These are phyloP conservation scores for Mus pahari DNA, from an alignment of 2,113 vertebrate species.

Conservation along the genomic window DNA sequence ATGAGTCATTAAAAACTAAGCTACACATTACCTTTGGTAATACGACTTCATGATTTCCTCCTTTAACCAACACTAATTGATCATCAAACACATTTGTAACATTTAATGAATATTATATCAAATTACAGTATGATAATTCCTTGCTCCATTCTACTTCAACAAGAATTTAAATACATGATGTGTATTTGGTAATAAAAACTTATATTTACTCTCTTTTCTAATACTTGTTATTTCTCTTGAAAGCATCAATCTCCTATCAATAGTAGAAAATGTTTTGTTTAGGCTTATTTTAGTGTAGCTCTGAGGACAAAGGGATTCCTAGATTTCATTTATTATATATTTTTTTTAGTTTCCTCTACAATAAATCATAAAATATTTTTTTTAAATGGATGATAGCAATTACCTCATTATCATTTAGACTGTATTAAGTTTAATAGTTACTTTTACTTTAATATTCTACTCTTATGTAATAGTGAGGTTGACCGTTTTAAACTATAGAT, in stretches of 20 bases:
- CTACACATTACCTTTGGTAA: too few species aligned
- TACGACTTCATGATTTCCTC: background rate
- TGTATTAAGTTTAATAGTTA: background rate
- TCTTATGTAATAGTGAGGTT: background rate
- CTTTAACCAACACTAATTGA: background rate
- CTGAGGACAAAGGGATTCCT: background rate
- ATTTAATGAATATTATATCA: background rate
- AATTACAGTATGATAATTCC: background rate
- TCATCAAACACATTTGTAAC: background rate
- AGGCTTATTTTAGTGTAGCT: background rate
- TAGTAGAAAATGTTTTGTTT: background rate
- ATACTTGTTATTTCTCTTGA: background rate
- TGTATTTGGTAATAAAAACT: background rate
- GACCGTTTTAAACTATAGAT: background rate
- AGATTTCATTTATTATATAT: background rate
- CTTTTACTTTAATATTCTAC: background rate
- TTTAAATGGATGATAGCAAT: too few species aligned
- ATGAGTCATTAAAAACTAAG: background rate
- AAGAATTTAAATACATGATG: background rate
- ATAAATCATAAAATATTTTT: background rate
- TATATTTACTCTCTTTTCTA: background rate
- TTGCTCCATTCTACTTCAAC: background rate
- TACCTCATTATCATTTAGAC: background rate
- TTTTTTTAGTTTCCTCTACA: background rate
- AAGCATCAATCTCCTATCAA: too few species aligned